phyloP scores from a whole-genome alignment of 2,888 invertebrate genomes.

The Diarsia dahlii region DNA sequence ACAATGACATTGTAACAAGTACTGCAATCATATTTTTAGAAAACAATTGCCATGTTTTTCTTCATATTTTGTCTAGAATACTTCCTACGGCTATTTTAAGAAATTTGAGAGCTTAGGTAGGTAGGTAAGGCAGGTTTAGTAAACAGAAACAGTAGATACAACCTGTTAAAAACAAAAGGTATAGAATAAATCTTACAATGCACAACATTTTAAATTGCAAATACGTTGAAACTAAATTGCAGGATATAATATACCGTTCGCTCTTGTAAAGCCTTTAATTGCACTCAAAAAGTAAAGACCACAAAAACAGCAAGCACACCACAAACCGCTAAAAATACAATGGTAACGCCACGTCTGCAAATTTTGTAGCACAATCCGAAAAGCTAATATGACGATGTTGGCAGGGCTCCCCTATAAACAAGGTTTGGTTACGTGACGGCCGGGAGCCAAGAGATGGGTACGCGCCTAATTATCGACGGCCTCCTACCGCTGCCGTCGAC shows the following conservation, averaged over 20 bases:
- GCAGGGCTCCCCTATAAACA: slow-evolving; percentile 25
- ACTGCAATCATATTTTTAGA: background rate
- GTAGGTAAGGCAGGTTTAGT: no score
- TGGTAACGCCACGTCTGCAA: background rate
- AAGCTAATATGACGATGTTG: slow-evolving; percentile 48
- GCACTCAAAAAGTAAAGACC: background rate
- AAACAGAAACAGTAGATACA: no score
- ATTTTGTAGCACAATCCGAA: slow-evolving; percentile 24
- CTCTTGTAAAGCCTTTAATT: background rate
- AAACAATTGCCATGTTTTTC: background rate
- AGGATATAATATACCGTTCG: background rate
- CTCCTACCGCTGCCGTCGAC: slow-evolving; percentile 19
- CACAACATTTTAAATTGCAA: background rate
- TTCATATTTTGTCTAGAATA: no score
- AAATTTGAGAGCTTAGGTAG: no score
- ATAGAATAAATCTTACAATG: no score
- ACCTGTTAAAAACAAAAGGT: no score
- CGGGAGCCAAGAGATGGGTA: background rate
- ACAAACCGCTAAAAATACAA: slow-evolving; percentile 21
- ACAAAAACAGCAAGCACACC: background rate
- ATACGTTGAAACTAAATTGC: background rate
- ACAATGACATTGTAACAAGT: background rate
- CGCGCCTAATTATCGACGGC: slow-evolving; percentile 39
- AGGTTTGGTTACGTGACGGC: background rate
- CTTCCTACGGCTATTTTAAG: no score